phyloP scores from a whole-genome alignment of 2,797 vertebrate genomes.

The Ambastaia sidthimunki region DNA sequence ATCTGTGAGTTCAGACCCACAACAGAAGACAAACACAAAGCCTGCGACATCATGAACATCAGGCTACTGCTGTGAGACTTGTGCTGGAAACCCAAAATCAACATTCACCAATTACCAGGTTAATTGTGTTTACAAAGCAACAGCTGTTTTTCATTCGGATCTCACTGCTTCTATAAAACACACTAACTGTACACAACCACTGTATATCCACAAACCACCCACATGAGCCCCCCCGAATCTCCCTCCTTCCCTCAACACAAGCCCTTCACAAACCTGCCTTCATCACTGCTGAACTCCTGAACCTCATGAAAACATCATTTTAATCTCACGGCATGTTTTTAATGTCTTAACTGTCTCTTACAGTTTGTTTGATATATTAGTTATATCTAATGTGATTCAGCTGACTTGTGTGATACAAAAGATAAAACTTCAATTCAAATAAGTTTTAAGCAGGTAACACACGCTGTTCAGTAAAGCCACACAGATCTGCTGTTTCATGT shows the following conservation, averaged over 20 bases:
- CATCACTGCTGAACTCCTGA: no score
- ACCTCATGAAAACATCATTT: no score
- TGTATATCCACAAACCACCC: not conserved
- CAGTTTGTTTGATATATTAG: not conserved
- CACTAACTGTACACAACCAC: slow-evolving; percentile 1
- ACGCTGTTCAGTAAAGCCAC: not conserved
- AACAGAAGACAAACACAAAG: slow-evolving; percentile 69
- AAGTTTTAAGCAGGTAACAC: not conserved
- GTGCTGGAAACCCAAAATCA: slow-evolving; percentile 68
- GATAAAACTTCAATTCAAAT: not conserved
- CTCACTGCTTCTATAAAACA: slow-evolving; percentile 42
- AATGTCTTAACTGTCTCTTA: not conserved
- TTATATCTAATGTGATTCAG: not conserved
- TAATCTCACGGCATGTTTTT: no score
- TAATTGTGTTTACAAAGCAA: slow-evolving; percentile 72
- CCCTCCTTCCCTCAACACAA: no score
- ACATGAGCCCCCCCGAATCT: not conserved
- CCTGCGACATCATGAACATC: slow-evolving; percentile 73
- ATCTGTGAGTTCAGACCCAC: slow-evolving; percentile 27
- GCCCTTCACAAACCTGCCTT: no score
- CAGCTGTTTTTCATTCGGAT: slow-evolving; percentile 70
- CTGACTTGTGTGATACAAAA: not conserved
- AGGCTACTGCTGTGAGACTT: slow-evolving; percentile 68
- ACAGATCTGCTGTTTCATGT: not conserved
- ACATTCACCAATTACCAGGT: slow-evolving; percentile 68